phyloP scores from a whole-genome alignment of 2,888 invertebrate genomes.

The Pimpla rufipes region DNA sequence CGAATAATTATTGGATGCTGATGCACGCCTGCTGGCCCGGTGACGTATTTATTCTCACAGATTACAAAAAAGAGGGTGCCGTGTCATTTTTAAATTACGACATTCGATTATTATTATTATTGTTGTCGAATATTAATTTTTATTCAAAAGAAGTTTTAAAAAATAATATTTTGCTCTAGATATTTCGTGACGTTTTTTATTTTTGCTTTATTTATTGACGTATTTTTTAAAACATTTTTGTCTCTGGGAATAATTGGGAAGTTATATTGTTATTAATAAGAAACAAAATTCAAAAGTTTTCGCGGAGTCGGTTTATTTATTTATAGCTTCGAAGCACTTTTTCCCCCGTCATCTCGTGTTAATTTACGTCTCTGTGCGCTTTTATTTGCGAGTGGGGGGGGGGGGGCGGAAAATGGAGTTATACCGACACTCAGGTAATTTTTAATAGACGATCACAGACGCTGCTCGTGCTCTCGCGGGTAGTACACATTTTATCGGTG shows the following conservation, averaged over 20 bases:
- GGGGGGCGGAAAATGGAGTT: background rate
- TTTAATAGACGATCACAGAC: conserved; percentile 10
- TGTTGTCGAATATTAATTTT: background rate
- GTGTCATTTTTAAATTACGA: background rate
- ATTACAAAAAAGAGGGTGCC: background rate
- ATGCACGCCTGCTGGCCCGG: conserved; percentile 64
- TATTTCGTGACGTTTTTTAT: no score
- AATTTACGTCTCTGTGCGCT: no score
- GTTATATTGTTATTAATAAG: no score
- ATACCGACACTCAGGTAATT: conserved; percentile 3
- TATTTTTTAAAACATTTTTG: no score
- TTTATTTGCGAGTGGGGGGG: no score
- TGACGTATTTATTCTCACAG: conserved; percentile 45
- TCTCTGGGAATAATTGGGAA: no score
- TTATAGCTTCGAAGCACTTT: no score
- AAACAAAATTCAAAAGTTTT: no score
- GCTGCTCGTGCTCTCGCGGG: conserved; percentile 23
- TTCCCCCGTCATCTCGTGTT: no score
- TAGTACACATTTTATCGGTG: conserved; percentile 49
- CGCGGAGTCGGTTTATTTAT: no score
- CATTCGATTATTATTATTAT: background rate
- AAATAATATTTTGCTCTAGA: background rate
- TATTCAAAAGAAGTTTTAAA: no score
- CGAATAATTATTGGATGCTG: conserved; percentile 74
- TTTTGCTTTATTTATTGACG: no score